Conservation (phyloP, 2,113 vertebrate species). For the Dermatemys mawii region DNA sequence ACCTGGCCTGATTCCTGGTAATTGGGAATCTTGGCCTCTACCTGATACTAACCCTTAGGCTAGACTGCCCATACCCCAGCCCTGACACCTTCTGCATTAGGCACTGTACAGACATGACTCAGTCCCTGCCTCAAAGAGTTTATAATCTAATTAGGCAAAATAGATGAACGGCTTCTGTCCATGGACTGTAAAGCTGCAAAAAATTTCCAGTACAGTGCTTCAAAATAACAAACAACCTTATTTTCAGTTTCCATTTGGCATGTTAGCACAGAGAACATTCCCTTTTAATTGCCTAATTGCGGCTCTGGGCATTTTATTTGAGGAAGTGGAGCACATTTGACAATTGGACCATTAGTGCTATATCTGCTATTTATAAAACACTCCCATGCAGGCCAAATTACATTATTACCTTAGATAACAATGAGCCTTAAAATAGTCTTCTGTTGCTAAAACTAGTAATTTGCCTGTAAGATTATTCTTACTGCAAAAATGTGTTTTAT, state of each 20-base stretch:
- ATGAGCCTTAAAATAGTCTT: slow-evolving; percentile 70
- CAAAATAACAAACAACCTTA: background rate
- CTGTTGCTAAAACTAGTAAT: slow-evolving; percentile 40
- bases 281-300: background rate
- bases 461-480: slow-evolving; percentile 48
- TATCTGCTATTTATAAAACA: slow-evolving; percentile 33
- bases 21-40: background rate
- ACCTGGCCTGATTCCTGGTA: background rate
- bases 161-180: background rate
- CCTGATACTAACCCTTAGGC: background rate
- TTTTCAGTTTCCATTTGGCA: background rate
- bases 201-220: slow-evolving; percentile 29
- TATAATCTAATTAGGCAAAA: slow-evolving; percentile 28
- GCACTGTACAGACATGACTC: background rate
- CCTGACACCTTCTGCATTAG: background rate
- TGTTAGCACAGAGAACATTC: slow-evolving; percentile 3
- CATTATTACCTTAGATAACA: slow-evolving; percentile 58
- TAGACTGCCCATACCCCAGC: background rate
- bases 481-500: slow-evolving; percentile 24
- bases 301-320: slow-evolving; percentile 29
- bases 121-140: slow-evolving; percentile 6
- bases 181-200: background rate
- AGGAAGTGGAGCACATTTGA: background rate
- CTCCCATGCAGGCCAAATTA: slow-evolving; percentile 36
- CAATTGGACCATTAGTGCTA: slow-evolving; percentile 13